Evolutionary conservation across 1,140 invertebrate species (phyloP).

Genomic region (Solenopsis fugax): DNA sequence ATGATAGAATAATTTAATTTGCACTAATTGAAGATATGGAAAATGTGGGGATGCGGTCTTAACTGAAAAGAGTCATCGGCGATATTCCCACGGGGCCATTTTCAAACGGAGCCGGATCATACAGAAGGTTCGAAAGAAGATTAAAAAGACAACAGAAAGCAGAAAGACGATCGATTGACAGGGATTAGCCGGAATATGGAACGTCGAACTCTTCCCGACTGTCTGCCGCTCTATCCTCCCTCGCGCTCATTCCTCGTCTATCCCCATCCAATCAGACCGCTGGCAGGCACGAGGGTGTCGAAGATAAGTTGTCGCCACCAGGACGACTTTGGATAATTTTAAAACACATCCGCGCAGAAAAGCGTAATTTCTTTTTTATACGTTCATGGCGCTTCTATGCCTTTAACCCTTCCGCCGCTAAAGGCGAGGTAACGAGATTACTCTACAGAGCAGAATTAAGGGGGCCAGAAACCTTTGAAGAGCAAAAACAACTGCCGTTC

Average conservation of each 20-base stretch:
- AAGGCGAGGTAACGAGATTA: constrained; percentile 28
- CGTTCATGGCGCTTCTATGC: not conserved
- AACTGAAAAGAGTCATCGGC: not conserved
- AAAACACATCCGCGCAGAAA: not conserved
- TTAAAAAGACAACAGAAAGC: constrained; percentile 28
- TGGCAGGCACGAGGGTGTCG: constrained; percentile 19
- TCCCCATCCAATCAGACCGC: constrained; percentile 27
- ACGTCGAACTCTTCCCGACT: constrained; percentile 79
- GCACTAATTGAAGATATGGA: constrained; percentile 4
- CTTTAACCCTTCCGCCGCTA: not conserved
- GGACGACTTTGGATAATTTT: constrained; percentile 41
- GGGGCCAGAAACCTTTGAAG: constrained; percentile 44
- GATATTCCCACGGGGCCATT: constrained; percentile 20
- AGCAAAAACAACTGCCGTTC: constrained; percentile 5
- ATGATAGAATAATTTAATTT: constrained; percentile 16
- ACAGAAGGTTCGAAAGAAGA: constrained; percentile 40
- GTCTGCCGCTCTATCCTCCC: constrained; percentile 30
- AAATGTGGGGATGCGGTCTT: not conserved
- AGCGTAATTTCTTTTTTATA: constrained; percentile 29
- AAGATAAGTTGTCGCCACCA: constrained; percentile 15
- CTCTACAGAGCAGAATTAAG: constrained; percentile 39
- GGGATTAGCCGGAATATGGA: constrained; percentile 74
- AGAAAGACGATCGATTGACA: constrained; percentile 61
- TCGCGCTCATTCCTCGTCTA: constrained; percentile 33
- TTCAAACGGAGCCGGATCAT: not conserved